A percentile compares a stretch with the other conserved stretches of the same genome.
These are phyloP conservation scores for Tyrannus savana DNA, from an alignment of 2,113 vertebrate genomes.

Conservation along the genomic window DNA sequence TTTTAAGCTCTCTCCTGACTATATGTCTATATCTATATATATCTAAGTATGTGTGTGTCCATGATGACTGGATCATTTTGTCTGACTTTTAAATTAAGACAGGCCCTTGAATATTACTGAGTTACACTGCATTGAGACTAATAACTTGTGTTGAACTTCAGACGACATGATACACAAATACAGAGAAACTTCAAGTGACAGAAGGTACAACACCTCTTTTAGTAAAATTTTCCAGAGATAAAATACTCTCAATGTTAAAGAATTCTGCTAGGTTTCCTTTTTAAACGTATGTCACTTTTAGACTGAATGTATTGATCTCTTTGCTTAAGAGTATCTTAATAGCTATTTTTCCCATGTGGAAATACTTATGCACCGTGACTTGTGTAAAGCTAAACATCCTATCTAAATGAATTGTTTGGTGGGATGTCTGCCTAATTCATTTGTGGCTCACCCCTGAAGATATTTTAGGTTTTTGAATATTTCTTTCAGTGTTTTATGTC, in stretches of 20 bases:
- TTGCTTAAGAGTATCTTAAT: background rate
- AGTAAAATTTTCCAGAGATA: background rate
- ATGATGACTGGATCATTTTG: background rate
- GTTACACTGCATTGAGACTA: background rate
- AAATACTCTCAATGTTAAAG: background rate
- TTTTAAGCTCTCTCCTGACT: background rate
- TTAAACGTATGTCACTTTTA: background rate
- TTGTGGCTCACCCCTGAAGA: background rate
- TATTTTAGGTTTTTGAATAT: background rate
- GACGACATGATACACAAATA: background rate
- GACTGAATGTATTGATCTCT: background rate
- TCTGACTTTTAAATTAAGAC: background rate
- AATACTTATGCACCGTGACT: background rate
- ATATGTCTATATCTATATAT: background rate
- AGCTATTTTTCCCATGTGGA: background rate
- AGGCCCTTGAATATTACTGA: background rate
- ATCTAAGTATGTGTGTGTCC: background rate
- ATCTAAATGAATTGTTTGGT: background rate
- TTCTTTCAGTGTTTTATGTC: background rate
- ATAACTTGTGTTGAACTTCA: background rate
- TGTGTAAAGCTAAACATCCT: background rate
- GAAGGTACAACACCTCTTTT: background rate
- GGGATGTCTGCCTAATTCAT: background rate
- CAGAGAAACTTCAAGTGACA: background rate
- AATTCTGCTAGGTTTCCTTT: background rate